Evolutionary conservation across 2,113 vertebrate genomes (phyloP).

Genomic region (Cygnus atratus): DNA sequence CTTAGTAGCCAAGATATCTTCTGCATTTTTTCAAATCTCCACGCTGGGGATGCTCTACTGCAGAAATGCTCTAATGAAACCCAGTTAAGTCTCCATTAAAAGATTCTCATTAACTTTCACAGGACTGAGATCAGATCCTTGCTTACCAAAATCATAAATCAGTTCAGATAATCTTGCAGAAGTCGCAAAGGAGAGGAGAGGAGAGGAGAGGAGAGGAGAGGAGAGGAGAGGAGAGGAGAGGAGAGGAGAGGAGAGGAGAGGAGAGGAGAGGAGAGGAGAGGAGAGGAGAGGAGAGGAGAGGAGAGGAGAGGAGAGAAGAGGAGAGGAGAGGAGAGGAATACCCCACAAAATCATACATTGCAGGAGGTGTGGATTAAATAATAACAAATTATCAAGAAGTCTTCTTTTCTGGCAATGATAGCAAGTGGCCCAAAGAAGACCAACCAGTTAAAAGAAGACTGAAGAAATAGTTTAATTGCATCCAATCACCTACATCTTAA

Average conservation of each 20-base stretch:
- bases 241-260: too few species aligned
- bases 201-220: too few species aligned
- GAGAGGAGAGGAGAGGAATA: too few species aligned
- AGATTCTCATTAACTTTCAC: not conserved
- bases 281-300: too few species aligned
- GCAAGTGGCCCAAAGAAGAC: not conserved
- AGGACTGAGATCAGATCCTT: not conserved
- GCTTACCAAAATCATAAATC: not conserved
- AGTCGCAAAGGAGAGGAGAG: not conserved
- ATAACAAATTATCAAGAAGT: not conserved
- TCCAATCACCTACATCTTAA: not conserved
- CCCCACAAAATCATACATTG: not conserved
- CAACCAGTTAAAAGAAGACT: not conserved
- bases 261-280: too few species aligned
- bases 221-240: too few species aligned
- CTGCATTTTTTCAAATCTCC: not conserved
- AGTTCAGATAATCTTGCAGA: not conserved
- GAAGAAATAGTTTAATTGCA: not conserved
- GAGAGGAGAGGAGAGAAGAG: not conserved
- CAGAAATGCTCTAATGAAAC: not conserved
- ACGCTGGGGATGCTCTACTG: not conserved
- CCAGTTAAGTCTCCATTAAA: not conserved
- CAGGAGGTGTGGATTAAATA: not conserved
- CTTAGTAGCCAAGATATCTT: not conserved
- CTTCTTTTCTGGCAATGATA: not conserved